Base-by-base conservation (phyloP, 2,888 invertebrate species). In the Drosophila neutralis region DNA sequence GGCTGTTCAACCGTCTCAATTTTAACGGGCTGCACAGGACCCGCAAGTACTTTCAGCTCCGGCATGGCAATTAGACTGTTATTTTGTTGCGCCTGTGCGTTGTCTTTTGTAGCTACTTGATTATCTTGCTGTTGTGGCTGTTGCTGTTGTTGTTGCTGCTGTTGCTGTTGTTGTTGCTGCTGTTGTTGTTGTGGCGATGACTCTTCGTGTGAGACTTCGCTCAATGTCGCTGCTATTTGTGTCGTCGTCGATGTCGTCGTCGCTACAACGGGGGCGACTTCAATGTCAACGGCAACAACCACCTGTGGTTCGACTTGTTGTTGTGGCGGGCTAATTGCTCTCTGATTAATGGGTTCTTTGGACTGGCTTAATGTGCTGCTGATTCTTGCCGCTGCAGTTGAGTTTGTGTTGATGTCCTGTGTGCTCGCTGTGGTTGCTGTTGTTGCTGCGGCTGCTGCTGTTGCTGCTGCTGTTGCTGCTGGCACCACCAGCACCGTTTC, bases 11-110 rank as follows among this genome's bases (percentile, higher is more conserved):
- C 82, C 10, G 87, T 86, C 24, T 86, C 89, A 24, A 87, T 86
- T 59, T 90, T 87, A 35, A 88, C 90, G 58, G 90, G 86, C 76
- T 91, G 90, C 70, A 90, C 90, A 38, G 91, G 91, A 8, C 87
- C 88, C 56, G 89, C 66, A n/a, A 85, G 70, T 76, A 90, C 80
- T 86, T 92, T 82, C 80, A 88, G 77, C 86, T 91, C 92, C 69
- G 92, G 91, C 91, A 91, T 91, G 65, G 49, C 60, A 65, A 57
- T 74, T 76, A 83, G 75, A 87, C 90, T 87, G 83, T 78, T 65
- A 59, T 60, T 63, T 33, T 69, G 24, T 57, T 69, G 70, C 67
- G 73, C 70, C 67, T 76, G 75, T 71, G 76, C 88, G 70, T 73
- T 71, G 77, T 75, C 86, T 87, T 87, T 87, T 87, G 87, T 87